phyloP scores from a whole-genome alignment of 2,113 vertebrate species.

The Sclerurus mexicanus region DNA sequence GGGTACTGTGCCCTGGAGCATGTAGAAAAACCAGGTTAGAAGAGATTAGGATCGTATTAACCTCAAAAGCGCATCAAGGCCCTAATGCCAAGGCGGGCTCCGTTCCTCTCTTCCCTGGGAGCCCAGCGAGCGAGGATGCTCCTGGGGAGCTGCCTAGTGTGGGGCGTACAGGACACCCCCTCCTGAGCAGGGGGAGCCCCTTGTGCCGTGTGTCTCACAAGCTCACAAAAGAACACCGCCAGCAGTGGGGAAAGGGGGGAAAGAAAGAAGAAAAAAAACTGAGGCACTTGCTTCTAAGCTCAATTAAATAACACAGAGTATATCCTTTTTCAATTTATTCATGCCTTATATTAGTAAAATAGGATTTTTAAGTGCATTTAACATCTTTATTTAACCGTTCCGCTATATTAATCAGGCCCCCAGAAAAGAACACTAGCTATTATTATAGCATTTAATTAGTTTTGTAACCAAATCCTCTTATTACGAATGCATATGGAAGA shows the following conservation, averaged over 20 bases:
- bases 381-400: conserved; percentile 70
- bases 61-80: not conserved
- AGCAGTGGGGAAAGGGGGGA: conserved; percentile 29
- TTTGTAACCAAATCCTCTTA: conserved; percentile 73
- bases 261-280: not conserved
- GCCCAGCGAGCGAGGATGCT: not conserved
- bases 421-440: conserved; percentile 69
- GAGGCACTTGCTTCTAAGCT: conserved; percentile 60
- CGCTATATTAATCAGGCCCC: conserved; percentile 70
- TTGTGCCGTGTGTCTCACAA: rapidly evolving
- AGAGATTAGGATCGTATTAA: conserved; percentile 27
- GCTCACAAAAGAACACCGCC: not conserved
- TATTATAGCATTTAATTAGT: conserved; percentile 73
- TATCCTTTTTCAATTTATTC: conserved; percentile 61
- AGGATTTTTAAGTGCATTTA: conserved; percentile 70
- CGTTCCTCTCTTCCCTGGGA: not conserved
- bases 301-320: conserved; percentile 59
- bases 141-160: not conserved
- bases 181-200: not conserved
- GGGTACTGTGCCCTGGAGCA: conserved; percentile 14
- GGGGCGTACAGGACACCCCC: not conserved
- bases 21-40: conserved; percentile 18
- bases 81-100: not conserved
- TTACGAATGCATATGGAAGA: conserved; percentile 59
- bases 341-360: conserved; percentile 70